phyloP scores from a whole-genome alignment of 2,888 invertebrate species.

The Hololepta plana region DNA sequence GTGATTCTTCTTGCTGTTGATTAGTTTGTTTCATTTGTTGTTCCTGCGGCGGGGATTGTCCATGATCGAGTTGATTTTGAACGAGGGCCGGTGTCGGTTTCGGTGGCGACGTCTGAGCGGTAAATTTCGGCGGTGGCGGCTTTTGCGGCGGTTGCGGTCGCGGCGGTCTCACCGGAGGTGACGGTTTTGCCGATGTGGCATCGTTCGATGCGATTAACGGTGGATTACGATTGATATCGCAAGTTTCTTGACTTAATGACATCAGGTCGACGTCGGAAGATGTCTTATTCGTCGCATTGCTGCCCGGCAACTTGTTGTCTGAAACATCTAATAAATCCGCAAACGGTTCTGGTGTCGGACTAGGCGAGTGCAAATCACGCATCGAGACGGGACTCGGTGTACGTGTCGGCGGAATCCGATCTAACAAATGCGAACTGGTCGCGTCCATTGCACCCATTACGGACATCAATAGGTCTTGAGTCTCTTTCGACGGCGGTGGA shows the following conservation, averaged over 20 bases:
- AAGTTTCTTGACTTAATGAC: constrained; percentile 16
- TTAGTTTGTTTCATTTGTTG: no score
- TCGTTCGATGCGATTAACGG: constrained; percentile 25
- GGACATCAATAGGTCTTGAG: constrained; percentile 67
- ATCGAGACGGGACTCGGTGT: constrained; percentile 78
- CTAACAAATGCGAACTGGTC: constrained; percentile 65
- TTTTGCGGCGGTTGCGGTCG: constrained; percentile 17
- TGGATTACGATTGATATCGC: constrained; percentile 29
- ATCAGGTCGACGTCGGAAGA: constrained; percentile 15
- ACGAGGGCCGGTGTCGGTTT: constrained; percentile 10
- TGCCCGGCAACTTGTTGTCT: constrained; percentile 16
- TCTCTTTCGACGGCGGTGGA: constrained; percentile 55
- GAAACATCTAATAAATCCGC: constrained; percentile 47
- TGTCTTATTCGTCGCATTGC: constrained; percentile 5
- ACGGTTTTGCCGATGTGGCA: constrained; percentile 9
- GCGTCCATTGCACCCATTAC: constrained; percentile 82
- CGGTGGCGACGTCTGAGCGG: no score
- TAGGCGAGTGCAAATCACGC: constrained; percentile 65
- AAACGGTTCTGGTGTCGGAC: constrained; percentile 57
- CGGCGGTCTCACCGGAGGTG: constrained; percentile 15
- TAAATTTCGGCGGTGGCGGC: constrained; percentile 15
- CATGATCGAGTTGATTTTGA: constrained; percentile 21
- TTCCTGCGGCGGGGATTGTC: no score
- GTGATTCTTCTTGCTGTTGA: no score
- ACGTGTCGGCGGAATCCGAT: constrained; percentile 67